These are phyloP conservation scores for Apostichopus californicus DNA, from an alignment of 35 echinoderm and acorn worm species.

Conservation along the genomic window DNA sequence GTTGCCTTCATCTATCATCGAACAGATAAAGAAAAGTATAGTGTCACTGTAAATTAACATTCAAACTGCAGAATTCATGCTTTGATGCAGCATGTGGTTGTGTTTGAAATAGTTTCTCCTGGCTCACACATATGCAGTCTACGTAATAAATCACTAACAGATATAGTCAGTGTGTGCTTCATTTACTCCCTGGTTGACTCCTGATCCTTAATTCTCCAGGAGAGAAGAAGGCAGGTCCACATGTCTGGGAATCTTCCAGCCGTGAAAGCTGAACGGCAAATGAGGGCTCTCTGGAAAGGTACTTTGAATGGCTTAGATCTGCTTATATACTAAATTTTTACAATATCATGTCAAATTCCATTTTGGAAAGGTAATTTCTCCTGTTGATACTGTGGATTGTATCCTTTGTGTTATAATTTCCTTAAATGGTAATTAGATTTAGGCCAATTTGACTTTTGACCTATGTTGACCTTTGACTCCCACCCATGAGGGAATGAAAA, in stretches of 20 bases:
- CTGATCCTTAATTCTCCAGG: constrained; percentile 12
- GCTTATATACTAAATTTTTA: no score
- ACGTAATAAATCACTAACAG: no score
- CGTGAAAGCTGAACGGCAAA: constrained; percentile 44
- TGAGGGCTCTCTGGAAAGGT: constrained; percentile 62
- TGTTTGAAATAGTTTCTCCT: neutral
- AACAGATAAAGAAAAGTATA: no score
- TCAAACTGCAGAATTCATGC: neutral
- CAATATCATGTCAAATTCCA: no score
- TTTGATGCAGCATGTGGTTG: neutral
- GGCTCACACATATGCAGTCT: no score
- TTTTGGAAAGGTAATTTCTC: no score
- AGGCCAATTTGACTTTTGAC: no score
- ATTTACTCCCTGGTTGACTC: neutral
- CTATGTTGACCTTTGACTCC: neutral
- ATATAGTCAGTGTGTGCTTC: neutral
- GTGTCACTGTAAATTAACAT: neutral
- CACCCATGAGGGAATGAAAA: no score
- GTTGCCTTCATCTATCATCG: no score
- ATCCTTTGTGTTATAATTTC: no score
- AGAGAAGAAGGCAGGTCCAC: constrained; percentile 56
- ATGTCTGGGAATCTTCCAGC: constrained; percentile 57
- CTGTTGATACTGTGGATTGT: no score
- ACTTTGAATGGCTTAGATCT: neutral
- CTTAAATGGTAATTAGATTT: no score